Conservation (phyloP, 2,113 vertebrate species). For the Cryptomyrus ogoouensis region DNA sequence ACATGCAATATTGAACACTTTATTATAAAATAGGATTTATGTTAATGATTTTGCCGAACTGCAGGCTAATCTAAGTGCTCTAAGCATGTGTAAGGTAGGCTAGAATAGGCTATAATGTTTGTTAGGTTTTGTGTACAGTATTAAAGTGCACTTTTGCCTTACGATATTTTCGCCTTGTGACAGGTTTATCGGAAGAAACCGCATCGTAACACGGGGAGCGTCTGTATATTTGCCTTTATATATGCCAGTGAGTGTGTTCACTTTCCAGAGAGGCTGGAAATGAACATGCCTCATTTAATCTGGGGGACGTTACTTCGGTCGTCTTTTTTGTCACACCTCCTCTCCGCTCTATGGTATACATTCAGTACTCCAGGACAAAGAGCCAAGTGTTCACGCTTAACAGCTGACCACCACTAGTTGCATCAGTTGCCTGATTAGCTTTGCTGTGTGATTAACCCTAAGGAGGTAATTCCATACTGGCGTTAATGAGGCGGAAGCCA, state of each 20-base stretch:
- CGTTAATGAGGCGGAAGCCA: neutral
- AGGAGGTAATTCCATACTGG: neutral
- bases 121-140: too few relatives aligned
- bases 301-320: neutral
- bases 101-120: too few relatives aligned
- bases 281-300: neutral
- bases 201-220: neutral
- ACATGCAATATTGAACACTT: too few relatives aligned
- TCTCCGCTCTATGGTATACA: neutral
- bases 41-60: too few relatives aligned
- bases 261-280: neutral
- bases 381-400: neutral
- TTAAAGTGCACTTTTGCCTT: too few relatives aligned
- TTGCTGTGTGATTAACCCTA: neutral
- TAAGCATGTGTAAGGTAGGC: too few relatives aligned
- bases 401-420: neutral
- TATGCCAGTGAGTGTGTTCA: neutral
- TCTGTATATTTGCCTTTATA: neutral
- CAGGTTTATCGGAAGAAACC: neutral
- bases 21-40: too few relatives aligned
- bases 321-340: neutral
- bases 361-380: neutral
- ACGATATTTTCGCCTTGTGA: neutral
- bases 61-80: too few relatives aligned
- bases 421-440: neutral